Evolutionary conservation across 2,888 invertebrate species (phyloP).

Genomic region (Abrostola triplasia): DNA sequence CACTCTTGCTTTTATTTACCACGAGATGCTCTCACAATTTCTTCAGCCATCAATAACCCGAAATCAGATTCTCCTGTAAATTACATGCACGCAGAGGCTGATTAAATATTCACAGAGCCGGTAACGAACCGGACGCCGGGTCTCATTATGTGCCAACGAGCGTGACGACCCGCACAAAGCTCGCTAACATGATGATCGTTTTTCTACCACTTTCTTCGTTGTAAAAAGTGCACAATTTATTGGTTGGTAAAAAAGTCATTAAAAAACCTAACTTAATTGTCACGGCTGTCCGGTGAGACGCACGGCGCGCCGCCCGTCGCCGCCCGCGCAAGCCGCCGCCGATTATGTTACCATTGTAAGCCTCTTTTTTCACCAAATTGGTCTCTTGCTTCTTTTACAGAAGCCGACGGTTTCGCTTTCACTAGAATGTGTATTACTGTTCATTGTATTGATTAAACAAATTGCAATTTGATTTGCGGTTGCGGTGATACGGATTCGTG

Average conservation of each 20-base stretch:
- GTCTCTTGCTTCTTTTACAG: constrained; percentile 60
- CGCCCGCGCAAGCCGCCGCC: constrained; percentile 48
- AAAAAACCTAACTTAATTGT: constrained; percentile 84
- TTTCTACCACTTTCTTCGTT: constrained; percentile 79
- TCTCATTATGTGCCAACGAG: constrained; percentile 55
- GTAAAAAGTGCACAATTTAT: constrained; percentile 63
- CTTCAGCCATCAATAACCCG: constrained; percentile 44
- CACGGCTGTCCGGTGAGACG: constrained; percentile 68
- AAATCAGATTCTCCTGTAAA: constrained; percentile 59
- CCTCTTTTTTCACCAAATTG: constrained; percentile 58
- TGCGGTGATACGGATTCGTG: constrained; percentile 49
- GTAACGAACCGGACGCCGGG: constrained; percentile 43
- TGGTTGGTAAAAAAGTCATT: constrained; percentile 58
- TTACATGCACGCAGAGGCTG: constrained; percentile 59
- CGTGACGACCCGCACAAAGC: constrained; percentile 65
- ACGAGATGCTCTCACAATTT: constrained; percentile 14
- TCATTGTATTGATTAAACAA: constrained; percentile 61
- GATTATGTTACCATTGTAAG: constrained; percentile 57
- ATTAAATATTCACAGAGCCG: constrained; percentile 60
- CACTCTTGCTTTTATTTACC: constrained; percentile 39
- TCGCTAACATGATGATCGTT: constrained; percentile 72
- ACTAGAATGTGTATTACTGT: constrained; percentile 72
- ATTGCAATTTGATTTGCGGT: constrained; percentile 62
- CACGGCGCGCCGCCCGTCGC: constrained; percentile 36
- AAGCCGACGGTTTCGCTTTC: constrained; percentile 76